These are phyloP conservation scores for Penaeus japonicus DNA, from an alignment of 1,140 invertebrate species.

Conservation along the genomic window DNA sequence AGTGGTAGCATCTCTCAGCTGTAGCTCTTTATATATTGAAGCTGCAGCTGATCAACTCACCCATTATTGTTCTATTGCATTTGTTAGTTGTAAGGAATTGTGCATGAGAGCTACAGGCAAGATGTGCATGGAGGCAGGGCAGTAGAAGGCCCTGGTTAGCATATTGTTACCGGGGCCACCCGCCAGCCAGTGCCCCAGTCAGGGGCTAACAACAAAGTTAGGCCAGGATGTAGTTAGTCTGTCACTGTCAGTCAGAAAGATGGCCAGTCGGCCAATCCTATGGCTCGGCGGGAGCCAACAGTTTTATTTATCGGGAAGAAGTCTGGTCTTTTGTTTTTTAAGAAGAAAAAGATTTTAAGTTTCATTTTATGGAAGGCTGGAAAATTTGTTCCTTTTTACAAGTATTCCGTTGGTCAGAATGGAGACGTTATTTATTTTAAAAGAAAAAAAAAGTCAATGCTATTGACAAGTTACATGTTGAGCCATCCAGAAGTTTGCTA, in stretches of 20 bases:
- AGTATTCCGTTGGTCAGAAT: conserved; percentile 43
- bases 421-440: conserved; percentile 28
- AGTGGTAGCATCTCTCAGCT: conserved; percentile 15
- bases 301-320: conserved; percentile 21
- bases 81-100: conserved; percentile 43
- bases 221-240: conserved; percentile 23
- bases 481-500: conserved; percentile 48
- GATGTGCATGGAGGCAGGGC: conserved; percentile 28
- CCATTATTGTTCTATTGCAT: conserved; percentile 49
- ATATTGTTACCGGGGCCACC: not conserved
- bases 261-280: conserved; percentile 19
- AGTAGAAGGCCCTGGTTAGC: conserved; percentile 2
- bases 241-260: conserved; percentile 9
- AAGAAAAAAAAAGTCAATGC: not conserved
- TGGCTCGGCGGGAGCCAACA: conserved; percentile 36
- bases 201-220: conserved; percentile 17
- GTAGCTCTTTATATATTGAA: not conserved
- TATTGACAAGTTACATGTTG: conserved; percentile 24
- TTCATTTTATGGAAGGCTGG: conserved; percentile 18
- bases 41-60: conserved; percentile 10
- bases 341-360: conserved; percentile 22
- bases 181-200: conserved; percentile 17
- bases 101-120: conserved; percentile 42
- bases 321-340: conserved; percentile 20
- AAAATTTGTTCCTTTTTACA: conserved; percentile 26